Base-by-base conservation (phyloP, 2,113 vertebrate species). In the Zingel zingel region DNA sequence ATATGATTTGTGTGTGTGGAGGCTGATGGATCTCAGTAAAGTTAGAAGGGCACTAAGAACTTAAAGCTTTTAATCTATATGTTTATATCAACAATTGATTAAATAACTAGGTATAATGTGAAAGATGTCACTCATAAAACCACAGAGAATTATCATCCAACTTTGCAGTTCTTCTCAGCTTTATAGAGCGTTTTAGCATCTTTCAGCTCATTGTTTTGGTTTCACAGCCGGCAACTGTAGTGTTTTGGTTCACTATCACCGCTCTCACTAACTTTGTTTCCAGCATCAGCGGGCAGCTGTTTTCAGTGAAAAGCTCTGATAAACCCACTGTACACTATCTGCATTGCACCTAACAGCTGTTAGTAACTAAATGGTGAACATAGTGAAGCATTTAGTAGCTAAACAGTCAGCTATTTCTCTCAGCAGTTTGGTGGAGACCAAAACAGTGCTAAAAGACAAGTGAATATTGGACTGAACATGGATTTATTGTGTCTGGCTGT, bases 201-300 rank as follows among this genome's bases (percentile, higher is more conserved):
- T 69, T 51, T 33, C 18, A 63, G 61, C n/a, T 63, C 8, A 12
- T 62, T 63, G 61, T 63, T 63, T 63, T 63, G 36, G 25, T 63
- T 39, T 63, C 23, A 15, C 21, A n/a, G 19, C 21, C 6, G 6
- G 36, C 36, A 39, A 33, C 33, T 62, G 36, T 8, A 39, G 36
- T 39, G 36, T 39, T 62, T 47, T 10, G 6, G 21, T 64, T 64
- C 36, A 23, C 36, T n/a, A 21, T 33, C 62, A n/a, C 6, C 36
- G 8, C 36, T n/a, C 36, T 36, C 62, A 23, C 12, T 14, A 8
- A 15, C 23, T 21, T 23, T 19, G 16, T 36, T 62, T 59, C 57
- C 57, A 59, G 57, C 15, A 30, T 14, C 57, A 30, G 25, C 15
- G 0, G 1, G 57, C 25, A 30, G 57, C 25, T 3, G 6, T 25